Conservation (phyloP, 35 echinoderm and acorn worm genomes). For the Antedon bifida region DNA sequence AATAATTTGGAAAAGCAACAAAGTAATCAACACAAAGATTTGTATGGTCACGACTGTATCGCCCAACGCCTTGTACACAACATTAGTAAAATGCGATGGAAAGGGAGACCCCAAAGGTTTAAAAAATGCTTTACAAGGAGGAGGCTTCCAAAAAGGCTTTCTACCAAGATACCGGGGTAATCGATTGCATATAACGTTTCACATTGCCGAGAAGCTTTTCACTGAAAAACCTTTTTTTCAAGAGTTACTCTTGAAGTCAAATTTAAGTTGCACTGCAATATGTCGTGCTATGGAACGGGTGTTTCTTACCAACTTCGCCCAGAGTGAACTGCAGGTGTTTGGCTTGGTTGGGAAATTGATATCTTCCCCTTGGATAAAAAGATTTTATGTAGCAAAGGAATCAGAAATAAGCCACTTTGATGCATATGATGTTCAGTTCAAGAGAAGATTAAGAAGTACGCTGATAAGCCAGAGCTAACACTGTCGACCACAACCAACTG, state of each 20-base stretch:
- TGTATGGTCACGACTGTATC: slow-evolving; percentile 20
- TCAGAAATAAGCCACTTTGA: background rate
- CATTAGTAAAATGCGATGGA: slow-evolving; percentile 37
- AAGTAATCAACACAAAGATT: background rate
- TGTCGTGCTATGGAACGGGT: background rate
- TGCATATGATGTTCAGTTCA: background rate
- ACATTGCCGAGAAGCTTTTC: slow-evolving; percentile 21
- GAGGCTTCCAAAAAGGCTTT: background rate
- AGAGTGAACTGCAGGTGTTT: background rate
- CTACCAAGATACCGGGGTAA: slow-evolving; percentile 34
- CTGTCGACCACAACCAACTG: background rate
- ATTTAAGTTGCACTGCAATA: background rate
- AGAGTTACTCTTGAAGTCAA: background rate
- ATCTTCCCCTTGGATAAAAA: background rate
- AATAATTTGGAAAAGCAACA: background rate
- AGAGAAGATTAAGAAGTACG: background rate
- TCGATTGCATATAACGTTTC: slow-evolving; percentile 29
- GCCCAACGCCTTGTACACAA: slow-evolving; percentile 17
- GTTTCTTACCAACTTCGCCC: background rate
- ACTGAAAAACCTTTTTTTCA: background rate
- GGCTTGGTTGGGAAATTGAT: background rate
- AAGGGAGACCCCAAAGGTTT: slow-evolving; percentile 37
- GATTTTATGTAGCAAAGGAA: background rate
- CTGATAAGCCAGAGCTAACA: background rate
- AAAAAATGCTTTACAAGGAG: slow-evolving; percentile 15